Evolutionary conservation across 2,113 vertebrate species (phyloP).

Genomic region (Sylvilagus bachmani): DNA sequence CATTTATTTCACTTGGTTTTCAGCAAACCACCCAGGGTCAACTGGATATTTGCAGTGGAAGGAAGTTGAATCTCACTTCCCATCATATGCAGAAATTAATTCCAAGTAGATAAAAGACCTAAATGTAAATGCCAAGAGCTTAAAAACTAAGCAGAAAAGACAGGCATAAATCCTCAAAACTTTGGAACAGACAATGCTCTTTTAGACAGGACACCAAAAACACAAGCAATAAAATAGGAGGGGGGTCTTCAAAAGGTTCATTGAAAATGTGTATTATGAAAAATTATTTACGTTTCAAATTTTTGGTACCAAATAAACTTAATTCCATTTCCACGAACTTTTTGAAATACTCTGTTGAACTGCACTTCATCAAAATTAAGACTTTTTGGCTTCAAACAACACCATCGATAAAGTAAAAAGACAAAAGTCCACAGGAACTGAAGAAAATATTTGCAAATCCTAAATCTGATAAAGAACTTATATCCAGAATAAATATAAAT

Average conservation of each 20-base stretch:
- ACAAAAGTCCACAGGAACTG: background rate
- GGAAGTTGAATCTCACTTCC: background rate
- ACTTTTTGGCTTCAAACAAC: background rate
- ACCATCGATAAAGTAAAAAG: background rate
- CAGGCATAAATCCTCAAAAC: background rate
- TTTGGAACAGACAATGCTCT: background rate
- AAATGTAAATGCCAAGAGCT: background rate
- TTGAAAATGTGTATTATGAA: too few species aligned
- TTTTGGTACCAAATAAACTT: too few species aligned
- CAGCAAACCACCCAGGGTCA: background rate
- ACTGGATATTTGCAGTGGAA: background rate
- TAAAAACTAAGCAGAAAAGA: background rate
- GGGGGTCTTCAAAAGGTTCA: too few species aligned
- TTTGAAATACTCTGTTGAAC: background rate
- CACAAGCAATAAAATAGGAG: background rate
- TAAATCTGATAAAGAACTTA: background rate
- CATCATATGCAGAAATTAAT: background rate
- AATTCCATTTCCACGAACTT: too few species aligned
- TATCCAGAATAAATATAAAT: background rate
- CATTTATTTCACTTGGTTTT: constrained; percentile 18
- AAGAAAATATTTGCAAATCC: background rate
- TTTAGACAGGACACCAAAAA: background rate
- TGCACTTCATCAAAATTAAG: constrained; percentile 27
- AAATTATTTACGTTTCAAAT: too few species aligned
- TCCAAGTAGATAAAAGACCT: background rate